Evolutionary conservation across 2,113 vertebrate genomes (phyloP).

Genomic region (Catharus minimus): DNA sequence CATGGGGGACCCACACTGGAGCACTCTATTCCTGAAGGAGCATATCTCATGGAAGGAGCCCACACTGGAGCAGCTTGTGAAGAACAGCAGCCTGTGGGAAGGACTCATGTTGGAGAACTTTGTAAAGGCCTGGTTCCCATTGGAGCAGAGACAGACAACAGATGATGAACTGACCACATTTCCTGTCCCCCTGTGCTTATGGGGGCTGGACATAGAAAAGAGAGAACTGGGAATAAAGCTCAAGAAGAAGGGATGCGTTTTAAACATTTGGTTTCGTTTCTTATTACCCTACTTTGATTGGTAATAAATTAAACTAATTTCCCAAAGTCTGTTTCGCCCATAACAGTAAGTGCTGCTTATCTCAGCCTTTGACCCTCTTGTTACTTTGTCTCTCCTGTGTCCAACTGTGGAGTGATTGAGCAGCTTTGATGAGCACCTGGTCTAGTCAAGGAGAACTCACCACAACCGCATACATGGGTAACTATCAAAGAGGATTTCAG

Average conservation of each 20-base stretch:
- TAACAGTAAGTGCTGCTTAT: not conserved
- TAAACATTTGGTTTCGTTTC: not conserved
- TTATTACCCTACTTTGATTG: not conserved
- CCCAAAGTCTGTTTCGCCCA: not conserved
- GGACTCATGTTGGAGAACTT: rapidly evolving
- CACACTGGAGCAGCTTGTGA: not conserved
- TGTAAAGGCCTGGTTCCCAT: not conserved
- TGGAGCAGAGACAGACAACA: not conserved
- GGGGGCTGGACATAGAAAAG: not conserved
- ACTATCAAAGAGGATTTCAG: not conserved
- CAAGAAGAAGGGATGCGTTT: not conserved
- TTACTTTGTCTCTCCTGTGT: not conserved
- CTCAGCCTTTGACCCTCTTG: not conserved
- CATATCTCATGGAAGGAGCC: not conserved
- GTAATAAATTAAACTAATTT: not conserved
- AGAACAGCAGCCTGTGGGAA: not conserved
- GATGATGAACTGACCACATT: not conserved
- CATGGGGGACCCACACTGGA: not conserved
- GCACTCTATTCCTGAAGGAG: not conserved
- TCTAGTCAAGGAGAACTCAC: not conserved
- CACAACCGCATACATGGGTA: not conserved
- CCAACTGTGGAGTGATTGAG: not conserved
- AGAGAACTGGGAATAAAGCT: not conserved
- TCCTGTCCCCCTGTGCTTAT: not conserved
- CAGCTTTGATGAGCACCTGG: not conserved